Evolutionary conservation across 2,888 invertebrate genomes (phyloP), one percentile per base, ranked within the genome.

Genomic region (Meganola albula): DNA sequence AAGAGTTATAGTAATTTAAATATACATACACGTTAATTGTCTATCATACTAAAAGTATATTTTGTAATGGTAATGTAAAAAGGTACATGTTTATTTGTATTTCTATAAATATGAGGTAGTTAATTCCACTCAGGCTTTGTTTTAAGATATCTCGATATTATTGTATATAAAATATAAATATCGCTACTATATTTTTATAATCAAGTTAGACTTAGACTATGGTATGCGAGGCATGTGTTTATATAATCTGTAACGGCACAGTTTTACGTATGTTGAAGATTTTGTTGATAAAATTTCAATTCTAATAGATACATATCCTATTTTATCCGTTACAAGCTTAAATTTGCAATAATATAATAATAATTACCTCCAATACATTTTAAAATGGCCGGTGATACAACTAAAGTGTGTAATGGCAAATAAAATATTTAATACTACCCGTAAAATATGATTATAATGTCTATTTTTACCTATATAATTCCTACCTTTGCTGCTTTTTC

Each of bases 201-300:
- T 16, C n/a, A n/a, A n/a, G n/a, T 5, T 20, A 20, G 20, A 20
- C 20, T 20, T n/a, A 20, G n/a, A n/a, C 7, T 20, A 20, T 20
- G n/a, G 20, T 20, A 44, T 38, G 40, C 10, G 22, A 39, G 44
- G 34, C 43, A 38, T 29, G 39, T 39, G 39, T 34, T 35, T 37
- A 12, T 25, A 48, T 45, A 34, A 22, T 24, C 14, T 44, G 44
- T 26, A 45, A 44, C 44, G 48, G 48, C 45, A 45, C 45, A 38
- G 48, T 18, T 27, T 34, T 45, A 45, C 48, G 48, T 45, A 45
- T 45, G 48, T 44, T 18, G 18, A 24, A 5, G 8, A 7, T 20
- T 20, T 20, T n/a, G n/a, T 20, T 20, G 7, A n/a, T 5, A 5
- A 20, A 20, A 16, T 23, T n/a, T 12, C 10, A 27, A 11, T 29